Conservation (phyloP, 2,113 vertebrate species). For the Glareola pratincola region DNA sequence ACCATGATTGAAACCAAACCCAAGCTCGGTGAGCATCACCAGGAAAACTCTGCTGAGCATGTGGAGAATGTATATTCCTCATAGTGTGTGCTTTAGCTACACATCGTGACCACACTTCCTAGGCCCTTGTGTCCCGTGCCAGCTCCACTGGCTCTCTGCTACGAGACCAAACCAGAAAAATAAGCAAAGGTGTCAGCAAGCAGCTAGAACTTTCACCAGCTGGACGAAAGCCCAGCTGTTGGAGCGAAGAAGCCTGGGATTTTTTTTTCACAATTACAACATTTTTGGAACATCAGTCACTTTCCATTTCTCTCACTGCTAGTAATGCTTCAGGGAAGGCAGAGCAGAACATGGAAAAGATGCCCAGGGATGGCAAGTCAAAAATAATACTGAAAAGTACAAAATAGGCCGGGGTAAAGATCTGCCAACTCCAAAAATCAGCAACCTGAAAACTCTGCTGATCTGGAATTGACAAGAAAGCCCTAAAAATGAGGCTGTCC, state of each 20-base stretch:
- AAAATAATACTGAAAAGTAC: background rate
- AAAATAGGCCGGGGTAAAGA: background rate
- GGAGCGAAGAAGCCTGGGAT: background rate
- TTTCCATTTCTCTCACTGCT: background rate
- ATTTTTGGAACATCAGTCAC: background rate
- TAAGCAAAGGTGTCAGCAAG: background rate
- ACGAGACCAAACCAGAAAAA: background rate
- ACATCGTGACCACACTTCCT: accelerated
- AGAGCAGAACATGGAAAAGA: background rate
- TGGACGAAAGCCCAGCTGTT: background rate
- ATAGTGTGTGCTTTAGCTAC: background rate
- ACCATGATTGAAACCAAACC: background rate
- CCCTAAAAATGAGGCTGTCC: background rate
- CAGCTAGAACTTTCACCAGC: background rate
- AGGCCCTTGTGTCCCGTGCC: background rate
- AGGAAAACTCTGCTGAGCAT: background rate
- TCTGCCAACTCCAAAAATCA: background rate
- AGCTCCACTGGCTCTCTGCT: background rate
- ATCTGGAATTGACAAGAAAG: background rate
- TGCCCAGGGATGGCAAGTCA: background rate
- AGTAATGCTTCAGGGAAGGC: background rate
- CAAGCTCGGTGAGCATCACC: background rate
- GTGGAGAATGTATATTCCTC: background rate
- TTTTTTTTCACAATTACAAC: background rate
- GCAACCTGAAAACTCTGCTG: background rate